These are phyloP conservation scores for Calliphora vomitoria DNA, from an alignment of 2,888 invertebrate species.

Conservation along the genomic window DNA sequence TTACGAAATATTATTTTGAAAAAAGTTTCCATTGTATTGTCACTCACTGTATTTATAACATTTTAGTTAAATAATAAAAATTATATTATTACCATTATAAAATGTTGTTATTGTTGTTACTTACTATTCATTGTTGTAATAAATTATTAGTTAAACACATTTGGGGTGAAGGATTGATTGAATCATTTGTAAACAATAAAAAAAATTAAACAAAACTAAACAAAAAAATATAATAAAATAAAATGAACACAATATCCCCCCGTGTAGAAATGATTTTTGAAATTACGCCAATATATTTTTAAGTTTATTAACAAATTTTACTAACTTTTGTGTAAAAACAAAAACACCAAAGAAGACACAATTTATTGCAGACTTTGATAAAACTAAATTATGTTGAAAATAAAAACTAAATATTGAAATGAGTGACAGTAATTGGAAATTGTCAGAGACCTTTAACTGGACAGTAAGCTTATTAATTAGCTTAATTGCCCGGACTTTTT, in stretches of 20 bases:
- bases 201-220: neutral
- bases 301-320: neutral
- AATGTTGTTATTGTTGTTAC: neutral
- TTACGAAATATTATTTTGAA: too few relatives aligned
- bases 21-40: too few relatives aligned
- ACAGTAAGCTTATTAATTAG: too few relatives aligned
- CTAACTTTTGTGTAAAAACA: too few relatives aligned
- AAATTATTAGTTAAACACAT: constrained; percentile 55
- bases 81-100: constrained; percentile 37
- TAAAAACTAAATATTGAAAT: too few relatives aligned
- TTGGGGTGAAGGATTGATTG: constrained; percentile 64
- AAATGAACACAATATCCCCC: neutral
- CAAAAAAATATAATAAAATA: neutral
- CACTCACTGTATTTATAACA: neutral
- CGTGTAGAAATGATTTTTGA: constrained; percentile 33
- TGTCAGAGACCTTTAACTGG: too few relatives aligned
- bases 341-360: too few relatives aligned
- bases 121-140: constrained; percentile 19
- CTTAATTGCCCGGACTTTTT: too few relatives aligned
- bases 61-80: neutral
- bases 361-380: too few relatives aligned
- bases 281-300: constrained; percentile 43
- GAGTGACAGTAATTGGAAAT: too few relatives aligned
- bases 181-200: constrained; percentile 53
- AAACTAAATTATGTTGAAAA: too few relatives aligned